Evolutionary conservation across 2,113 vertebrate genomes (phyloP).

Genomic region (Zosterops japonicus): DNA sequence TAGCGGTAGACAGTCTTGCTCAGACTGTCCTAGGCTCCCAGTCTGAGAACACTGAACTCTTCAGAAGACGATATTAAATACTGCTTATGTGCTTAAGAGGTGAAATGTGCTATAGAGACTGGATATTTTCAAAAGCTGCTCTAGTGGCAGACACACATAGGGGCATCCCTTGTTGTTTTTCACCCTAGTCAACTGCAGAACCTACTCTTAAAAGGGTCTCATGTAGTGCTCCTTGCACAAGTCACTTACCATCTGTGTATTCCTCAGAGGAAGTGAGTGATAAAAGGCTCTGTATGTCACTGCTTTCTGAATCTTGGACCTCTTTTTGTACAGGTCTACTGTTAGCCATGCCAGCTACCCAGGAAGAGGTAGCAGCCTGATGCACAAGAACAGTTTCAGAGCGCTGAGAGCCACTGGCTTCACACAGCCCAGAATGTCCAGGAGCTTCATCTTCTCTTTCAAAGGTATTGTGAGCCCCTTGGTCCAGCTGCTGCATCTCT

Average conservation of each 20-base stretch:
- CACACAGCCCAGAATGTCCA: constrained; percentile 77
- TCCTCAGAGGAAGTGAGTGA: constrained; percentile 91
- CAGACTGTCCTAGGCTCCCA: neutral
- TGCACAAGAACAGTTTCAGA: constrained; percentile 92
- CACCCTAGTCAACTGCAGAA: neutral
- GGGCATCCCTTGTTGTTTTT: neutral
- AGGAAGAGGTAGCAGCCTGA: constrained; percentile 83
- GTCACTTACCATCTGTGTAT: constrained; percentile 89
- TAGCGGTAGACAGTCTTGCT: neutral
- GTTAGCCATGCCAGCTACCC: constrained; percentile 84
- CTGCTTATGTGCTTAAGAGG: neutral
- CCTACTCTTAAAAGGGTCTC: neutral
- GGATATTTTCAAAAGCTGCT: neutral
- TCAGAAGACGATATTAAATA: neutral
- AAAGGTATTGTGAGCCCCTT: constrained; percentile 66
- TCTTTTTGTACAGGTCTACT: constrained; percentile 75
- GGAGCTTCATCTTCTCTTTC: constrained; percentile 76
- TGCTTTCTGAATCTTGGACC: constrained; percentile 88
- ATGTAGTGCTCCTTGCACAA: neutral
- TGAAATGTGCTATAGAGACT: neutral
- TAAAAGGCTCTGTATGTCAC: constrained; percentile 95
- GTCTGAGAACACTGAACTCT: accelerated
- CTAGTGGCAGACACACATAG: neutral
- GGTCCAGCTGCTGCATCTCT: constrained; percentile 62
- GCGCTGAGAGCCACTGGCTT: constrained; percentile 84